Evolutionary conservation across 2,888 invertebrate species (phyloP).

Genomic region (Stenoptilia bipunctidactyla): DNA sequence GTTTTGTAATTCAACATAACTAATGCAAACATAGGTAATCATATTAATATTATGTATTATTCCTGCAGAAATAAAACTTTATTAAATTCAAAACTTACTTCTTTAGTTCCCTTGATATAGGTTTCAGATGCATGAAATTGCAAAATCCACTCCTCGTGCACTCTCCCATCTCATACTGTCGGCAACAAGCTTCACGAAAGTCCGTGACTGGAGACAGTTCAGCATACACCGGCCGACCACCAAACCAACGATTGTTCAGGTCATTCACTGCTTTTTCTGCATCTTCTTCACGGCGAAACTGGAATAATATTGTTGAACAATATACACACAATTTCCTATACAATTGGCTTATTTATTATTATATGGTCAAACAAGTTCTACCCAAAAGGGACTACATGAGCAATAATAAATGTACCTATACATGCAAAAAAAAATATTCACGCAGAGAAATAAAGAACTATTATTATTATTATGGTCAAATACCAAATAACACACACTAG

Average conservation of each 20-base stretch:
- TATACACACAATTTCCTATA: neutral
- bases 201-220: constrained; percentile 99
- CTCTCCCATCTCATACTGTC: constrained; percentile 99
- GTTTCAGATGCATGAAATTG: constrained; percentile 99
- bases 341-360: neutral
- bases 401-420: too few relatives aligned
- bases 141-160: constrained; percentile 99
- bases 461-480: too few relatives aligned
- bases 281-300: constrained; percentile 97
- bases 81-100: constrained; percentile 61
- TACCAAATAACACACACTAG: too few relatives aligned
- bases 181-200: constrained; percentile 98
- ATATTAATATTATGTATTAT: too few relatives aligned
- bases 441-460: too few relatives aligned
- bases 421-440: too few relatives aligned
- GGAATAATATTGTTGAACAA: constrained; percentile 23
- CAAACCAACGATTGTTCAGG: constrained; percentile 99
- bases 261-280: constrained; percentile 98
- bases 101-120: constrained; percentile 94
- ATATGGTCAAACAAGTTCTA: too few relatives aligned
- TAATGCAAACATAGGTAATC: too few relatives aligned
- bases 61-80: too few relatives aligned
- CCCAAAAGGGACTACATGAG: too few relatives aligned
- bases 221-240: constrained; percentile 97
- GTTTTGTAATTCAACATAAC: too few relatives aligned